Conservation (phyloP, 2,888 invertebrate genomes). For the Gryllus longicercus region DNA sequence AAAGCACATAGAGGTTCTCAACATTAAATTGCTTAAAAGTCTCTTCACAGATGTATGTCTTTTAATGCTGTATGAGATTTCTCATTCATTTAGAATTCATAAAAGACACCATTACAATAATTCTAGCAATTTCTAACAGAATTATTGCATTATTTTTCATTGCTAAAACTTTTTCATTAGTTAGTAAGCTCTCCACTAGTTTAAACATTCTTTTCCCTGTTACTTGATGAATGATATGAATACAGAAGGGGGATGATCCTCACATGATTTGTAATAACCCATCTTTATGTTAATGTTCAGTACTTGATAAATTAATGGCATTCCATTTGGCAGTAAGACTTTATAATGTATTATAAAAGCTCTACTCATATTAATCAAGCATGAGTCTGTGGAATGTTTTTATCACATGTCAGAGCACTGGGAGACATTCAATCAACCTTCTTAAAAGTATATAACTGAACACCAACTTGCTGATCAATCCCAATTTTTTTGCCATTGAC, state of each 20-base stretch:
- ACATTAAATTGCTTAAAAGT: no score
- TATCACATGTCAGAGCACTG: not conserved
- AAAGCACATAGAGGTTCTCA: no score
- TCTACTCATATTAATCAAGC: not conserved
- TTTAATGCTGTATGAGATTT: no score
- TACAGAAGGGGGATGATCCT: not conserved
- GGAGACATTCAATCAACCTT: constrained; percentile 52
- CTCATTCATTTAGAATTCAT: no score
- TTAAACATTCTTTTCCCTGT: not conserved
- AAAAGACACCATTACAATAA: no score
- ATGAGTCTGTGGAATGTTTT: not conserved
- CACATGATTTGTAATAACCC: not conserved
- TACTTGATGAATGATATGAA: not conserved
- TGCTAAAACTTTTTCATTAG: no score
- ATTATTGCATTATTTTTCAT: no score
- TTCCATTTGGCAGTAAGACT: not conserved
- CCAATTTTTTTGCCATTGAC: constrained; percentile 73
- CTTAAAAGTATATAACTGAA: constrained; percentile 63
- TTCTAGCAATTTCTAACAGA: no score
- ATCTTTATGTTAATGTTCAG: not conserved
- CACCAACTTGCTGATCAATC: constrained; percentile 62
- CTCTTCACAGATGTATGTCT: no score
- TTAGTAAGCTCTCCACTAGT: not conserved
- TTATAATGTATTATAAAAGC: not conserved
- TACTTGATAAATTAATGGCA: constrained; percentile 21